Evolutionary conservation across 2,113 vertebrate species (phyloP), one percentile per base, ranked within the genome.

Genomic region (Lampris incognitus): DNA sequence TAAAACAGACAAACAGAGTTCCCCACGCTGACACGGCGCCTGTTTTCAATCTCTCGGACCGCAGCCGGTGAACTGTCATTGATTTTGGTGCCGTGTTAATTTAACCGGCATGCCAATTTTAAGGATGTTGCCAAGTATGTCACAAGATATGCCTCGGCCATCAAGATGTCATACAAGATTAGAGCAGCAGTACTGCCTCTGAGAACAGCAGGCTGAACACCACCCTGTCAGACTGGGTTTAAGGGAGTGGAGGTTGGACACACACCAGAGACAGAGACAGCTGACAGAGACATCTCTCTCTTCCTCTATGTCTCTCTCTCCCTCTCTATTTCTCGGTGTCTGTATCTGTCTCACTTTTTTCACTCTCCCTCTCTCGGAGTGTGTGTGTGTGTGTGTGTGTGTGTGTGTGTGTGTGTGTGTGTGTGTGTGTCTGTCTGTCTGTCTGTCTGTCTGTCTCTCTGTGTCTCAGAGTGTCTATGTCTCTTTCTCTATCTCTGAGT

Each of bases 201-300:
- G 65, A 37, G 63, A 75, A 72, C 46, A 70, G 81, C 73, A 82
- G 78, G 85, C 85, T 71, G 78, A 88, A 79, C 68, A 8, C 63
- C 78, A 81, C 90, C 85, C 85, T 88, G 90, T 87, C 87, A 76
- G 79, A 78, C 87, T 52, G 85, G 83, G 74, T 89, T 85, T 66
- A 76, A 85, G 76, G 86, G 86, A 88, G 82, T 78, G 82, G 82
- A 87, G 68, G 81, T 65, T 90, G 85, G 88, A 89, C 62, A 80
- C 66, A 86, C 82, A 90, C 85, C 84, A 89, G 77, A 40, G 54
- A 13, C 54, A 79, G 66, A 81, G 84, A 88, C 89, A 87, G 89
- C 90, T 92, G 90, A 86, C 65, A 77, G 71, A 82, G 66, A 83
- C 79, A 71, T 77, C 81, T 84, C 82, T 87, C 78, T 74, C 74